Conservation (phyloP, 1,140 invertebrate genomes). For the Sinonovacula constricta region DNA sequence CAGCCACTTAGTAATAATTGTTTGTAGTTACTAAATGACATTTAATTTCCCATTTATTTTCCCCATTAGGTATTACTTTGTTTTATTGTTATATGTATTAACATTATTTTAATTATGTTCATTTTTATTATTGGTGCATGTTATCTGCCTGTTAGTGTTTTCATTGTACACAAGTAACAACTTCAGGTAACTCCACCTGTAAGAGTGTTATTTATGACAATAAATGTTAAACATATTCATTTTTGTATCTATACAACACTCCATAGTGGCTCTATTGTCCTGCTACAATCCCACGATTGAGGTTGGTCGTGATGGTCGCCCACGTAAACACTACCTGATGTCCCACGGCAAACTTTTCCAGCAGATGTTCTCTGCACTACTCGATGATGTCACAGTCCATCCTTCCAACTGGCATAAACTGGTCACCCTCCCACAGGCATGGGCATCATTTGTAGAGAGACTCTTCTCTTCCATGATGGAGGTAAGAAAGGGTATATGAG, state of each 20-base stretch:
- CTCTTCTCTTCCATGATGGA: constrained; percentile 42
- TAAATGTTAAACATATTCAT: too few relatives aligned
- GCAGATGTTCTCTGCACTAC: constrained; percentile 67
- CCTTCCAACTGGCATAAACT: constrained; percentile 36
- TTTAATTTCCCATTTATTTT: too few relatives aligned
- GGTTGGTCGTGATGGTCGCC: constrained; percentile 66
- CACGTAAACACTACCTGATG: constrained; percentile 70
- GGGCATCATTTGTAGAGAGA: constrained; percentile 32
- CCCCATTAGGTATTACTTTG: too few relatives aligned
- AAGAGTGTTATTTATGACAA: too few relatives aligned
- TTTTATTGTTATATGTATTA: too few relatives aligned
- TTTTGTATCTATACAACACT: constrained; percentile 9
- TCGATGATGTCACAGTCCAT: constrained; percentile 64
- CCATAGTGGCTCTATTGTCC: constrained; percentile 65
- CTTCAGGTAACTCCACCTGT: too few relatives aligned
- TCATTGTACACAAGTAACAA: too few relatives aligned
- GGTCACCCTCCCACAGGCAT: constrained; percentile 13
- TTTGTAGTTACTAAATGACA: too few relatives aligned
- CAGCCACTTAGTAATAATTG: too few relatives aligned
- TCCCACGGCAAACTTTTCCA: constrained; percentile 69
- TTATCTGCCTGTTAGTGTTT: too few relatives aligned
- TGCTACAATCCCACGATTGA: constrained; percentile 69
- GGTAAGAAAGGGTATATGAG: constrained; percentile 25
- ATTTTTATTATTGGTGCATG: too few relatives aligned
- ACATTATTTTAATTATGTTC: too few relatives aligned